These are phyloP conservation scores for Mobula birostris DNA, from an alignment of 2,113 vertebrate species.

Conservation along the genomic window DNA sequence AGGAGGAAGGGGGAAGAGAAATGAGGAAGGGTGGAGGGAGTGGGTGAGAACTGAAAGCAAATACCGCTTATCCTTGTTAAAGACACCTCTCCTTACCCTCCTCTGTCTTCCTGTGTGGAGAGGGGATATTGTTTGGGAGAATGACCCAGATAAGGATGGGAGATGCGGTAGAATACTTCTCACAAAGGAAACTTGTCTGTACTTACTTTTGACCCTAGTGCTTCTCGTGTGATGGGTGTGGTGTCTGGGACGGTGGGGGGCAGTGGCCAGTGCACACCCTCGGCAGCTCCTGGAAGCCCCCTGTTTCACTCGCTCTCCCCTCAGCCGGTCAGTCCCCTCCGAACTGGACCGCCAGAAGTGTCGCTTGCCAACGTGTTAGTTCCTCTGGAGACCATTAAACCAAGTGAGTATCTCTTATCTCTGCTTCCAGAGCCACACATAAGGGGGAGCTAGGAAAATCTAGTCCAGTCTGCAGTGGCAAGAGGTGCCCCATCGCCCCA, in stretches of 20 bases:
- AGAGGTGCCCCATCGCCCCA: no score
- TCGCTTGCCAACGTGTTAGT: slow-evolving; percentile 76
- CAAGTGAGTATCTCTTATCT: slow-evolving; percentile 68
- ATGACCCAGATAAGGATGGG: not conserved
- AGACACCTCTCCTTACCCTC: not conserved
- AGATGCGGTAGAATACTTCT: not conserved
- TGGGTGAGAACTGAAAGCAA: not conserved
- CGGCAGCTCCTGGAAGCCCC: slow-evolving; percentile 59
- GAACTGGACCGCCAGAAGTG: slow-evolving; percentile 55
- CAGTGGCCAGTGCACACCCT: slow-evolving; percentile 39
- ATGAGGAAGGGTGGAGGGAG: not conserved
- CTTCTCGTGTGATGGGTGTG: not conserved
- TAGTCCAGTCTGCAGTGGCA: no score
- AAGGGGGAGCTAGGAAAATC: no score
- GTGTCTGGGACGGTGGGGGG: not conserved
- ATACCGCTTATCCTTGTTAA: no score
- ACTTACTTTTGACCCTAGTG: not conserved
- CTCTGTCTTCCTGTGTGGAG: not conserved
- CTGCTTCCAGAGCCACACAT: not conserved
- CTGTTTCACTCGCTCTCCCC: slow-evolving; percentile 61
- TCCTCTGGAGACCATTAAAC: slow-evolving; percentile 80
- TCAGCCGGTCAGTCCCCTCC: slow-evolving; percentile 57
- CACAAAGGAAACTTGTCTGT: not conserved
- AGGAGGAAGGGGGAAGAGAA: not conserved
- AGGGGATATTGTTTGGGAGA: not conserved